Percentiles rank a stretch among this genome's conserved stretches.
phyloP scores from a whole-genome alignment of 2,113 vertebrate species.

The Hiodon tergisus region DNA sequence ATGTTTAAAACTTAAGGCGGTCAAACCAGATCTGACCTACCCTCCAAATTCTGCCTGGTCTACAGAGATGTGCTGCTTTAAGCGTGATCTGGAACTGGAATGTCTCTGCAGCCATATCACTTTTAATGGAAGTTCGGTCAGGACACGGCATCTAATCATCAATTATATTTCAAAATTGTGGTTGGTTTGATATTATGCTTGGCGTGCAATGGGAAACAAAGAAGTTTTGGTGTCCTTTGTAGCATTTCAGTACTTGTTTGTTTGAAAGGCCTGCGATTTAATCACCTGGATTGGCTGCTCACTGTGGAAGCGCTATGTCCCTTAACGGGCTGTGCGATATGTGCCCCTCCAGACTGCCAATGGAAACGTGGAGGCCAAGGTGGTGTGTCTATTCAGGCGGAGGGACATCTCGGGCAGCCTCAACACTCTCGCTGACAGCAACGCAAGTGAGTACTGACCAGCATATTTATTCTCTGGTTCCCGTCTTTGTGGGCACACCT shows the following conservation, averaged over 20 bases:
- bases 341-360: slow-evolving; percentile 73
- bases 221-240: background rate
- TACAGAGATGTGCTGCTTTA: too few species aligned
- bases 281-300: background rate
- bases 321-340: background rate
- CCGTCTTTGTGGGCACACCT: background rate
- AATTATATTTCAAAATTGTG: too few species aligned
- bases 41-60: too few species aligned
- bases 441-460: slow-evolving; percentile 72
- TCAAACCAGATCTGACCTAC: too few species aligned
- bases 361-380: slow-evolving; percentile 88
- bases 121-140: too few species aligned
- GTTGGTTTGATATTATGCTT: too few species aligned
- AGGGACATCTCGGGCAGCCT: slow-evolving; percentile 88
- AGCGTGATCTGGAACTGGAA: too few species aligned
- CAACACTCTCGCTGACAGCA: slow-evolving; percentile 86
- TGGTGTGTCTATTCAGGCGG: slow-evolving; percentile 85
- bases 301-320: background rate
- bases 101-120: too few species aligned
- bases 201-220: too few species aligned
- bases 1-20: too few species aligned
- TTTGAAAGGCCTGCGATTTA: background rate
- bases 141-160: too few species aligned
- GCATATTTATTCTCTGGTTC: background rate
- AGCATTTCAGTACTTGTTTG: background rate